Base-by-base conservation (phyloP, 2,797 vertebrate genomes). In the Gephyroberyx darwinii region DNA sequence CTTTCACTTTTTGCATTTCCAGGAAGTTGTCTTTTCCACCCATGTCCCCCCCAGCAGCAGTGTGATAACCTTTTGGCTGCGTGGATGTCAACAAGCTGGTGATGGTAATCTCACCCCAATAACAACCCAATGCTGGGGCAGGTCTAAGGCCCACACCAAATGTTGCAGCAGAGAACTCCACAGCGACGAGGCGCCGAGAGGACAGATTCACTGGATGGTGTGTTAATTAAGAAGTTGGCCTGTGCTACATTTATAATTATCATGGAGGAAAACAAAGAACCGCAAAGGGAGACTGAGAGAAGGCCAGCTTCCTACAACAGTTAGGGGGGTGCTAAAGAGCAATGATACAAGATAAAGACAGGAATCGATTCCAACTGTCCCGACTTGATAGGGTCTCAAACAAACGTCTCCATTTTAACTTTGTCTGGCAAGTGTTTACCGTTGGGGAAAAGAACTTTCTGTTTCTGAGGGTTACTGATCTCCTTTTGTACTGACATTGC, bases 21-120 rank as follows among this genome's bases (percentile, higher is more conserved):
- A 47, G 45, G 17, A 16, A 47, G 17, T n/a, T 47, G 45, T 26
- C 37, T 61, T 22, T 7, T 14, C n/a, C 17, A 26, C 26, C 26
- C 26, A 4, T 4, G 26, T 26, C 26, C 26, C 20, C 17, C 53
- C 31, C 72, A 84, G 83, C 69, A 65, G 69, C 64, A 8, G 81
- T 65, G 77, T 65, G 69, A 63, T 50, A 71, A 74, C 75, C 79
- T 77, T 90, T 84, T 86, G 84, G 73, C 70, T 48, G 20, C 22
- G 41, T 67, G 69, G 72, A 75, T 55, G 73, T 64, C 50, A 70
- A 55, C 30, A 55, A 6, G 53, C 39, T 43, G 54, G 73, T 71
- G 58, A 58, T 37, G 58, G 53, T 37, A 55, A 47, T 45, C 59
- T 52, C 65, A 39, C 71, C 50, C 72, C 50, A 56, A 65, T n/a